Base-by-base conservation (phyloP, 2,113 vertebrate species). In the Hystrix brachyura region DNA sequence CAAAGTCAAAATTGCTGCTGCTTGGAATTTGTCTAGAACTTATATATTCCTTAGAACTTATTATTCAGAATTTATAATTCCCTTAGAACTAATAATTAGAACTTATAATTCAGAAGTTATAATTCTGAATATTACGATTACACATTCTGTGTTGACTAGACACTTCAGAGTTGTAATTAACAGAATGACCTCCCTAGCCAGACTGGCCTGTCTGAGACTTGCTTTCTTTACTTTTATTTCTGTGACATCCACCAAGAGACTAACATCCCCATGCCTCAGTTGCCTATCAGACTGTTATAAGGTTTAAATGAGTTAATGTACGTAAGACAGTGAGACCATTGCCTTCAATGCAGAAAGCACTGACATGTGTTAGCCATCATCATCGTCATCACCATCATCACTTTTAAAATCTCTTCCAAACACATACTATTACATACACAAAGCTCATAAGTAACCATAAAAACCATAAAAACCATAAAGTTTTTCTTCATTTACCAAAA, bases 261-360 rank as follows among this genome's bases (percentile, higher is more conserved):
- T 83, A 7, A 86, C 21, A 14, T 53, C 9, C 23, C 15, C 11
- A 34, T 38, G 34, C n/a, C 38, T 93, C 34, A 57, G 12, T 0
- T 76, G 32, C 27, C 23, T 71, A 38, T 43, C 43, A 9, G 8
- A 85, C 29, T 55, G 19, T 18, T 62, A 43, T 10, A n/a, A 51
- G 8, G 74, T 62, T 94, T 74, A 91, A 94, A 87, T 67, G 38
- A 93, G 43, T 90, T 80, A 84, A 60, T 79, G 7, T 48, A 48
- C n/a, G 55, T 55, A 83, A 64, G 62, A 38, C 18, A 71, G 19
- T 69, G 51, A 94, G 11, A 90, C 46, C 27, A 55, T 34, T 38
- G 48, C 10, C 62, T 67, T 34, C 80, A 91, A 96, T 11, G 87
- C 53, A 46, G 17, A 88, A 79, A 83, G 3, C 19, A 51, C 34